phyloP scores from a whole-genome alignment of 1,140 invertebrate species.

The Euwallacea fornicatus region DNA sequence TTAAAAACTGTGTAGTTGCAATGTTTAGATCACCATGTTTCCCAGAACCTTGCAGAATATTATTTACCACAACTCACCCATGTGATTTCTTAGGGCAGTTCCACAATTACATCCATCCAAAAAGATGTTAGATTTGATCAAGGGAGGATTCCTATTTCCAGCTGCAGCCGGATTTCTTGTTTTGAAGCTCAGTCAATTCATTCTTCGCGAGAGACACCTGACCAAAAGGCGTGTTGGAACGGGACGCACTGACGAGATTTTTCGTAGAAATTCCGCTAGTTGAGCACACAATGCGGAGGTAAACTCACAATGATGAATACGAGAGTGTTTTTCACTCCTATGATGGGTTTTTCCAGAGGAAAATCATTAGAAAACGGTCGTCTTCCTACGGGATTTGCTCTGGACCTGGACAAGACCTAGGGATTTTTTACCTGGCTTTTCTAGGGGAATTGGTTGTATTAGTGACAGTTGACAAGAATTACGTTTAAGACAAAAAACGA shows the following conservation, averaged over 20 bases:
- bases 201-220: constrained; percentile 27
- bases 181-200: constrained; percentile 22
- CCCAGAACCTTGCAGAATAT: no score
- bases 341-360: constrained; percentile 32
- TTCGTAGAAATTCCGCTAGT: neutral
- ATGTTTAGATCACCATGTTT: neutral
- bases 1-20: constrained; percentile 1
- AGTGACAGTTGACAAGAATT: no score
- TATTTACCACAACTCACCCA: no score
- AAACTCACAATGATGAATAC: no score
- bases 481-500: no score
- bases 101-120: neutral
- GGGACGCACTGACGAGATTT: constrained; percentile 16
- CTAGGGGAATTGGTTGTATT: constrained; percentile 28
- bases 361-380: constrained; percentile 39
- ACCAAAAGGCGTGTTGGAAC: constrained; percentile 27
- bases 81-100: neutral
- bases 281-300: no score
- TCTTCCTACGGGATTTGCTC: constrained; percentile 30
- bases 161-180: constrained; percentile 11
- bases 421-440: constrained; percentile 31
- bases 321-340: constrained; percentile 21
- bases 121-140: neutral
- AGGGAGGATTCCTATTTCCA: neutral
- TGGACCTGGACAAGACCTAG: constrained; percentile 30